A percentile compares a stretch with the other conserved stretches of the same genome.
These are phyloP conservation scores for Geopemphigus sp. DNA, from an alignment of 1,140 invertebrate genomes.

Conservation along the genomic window DNA sequence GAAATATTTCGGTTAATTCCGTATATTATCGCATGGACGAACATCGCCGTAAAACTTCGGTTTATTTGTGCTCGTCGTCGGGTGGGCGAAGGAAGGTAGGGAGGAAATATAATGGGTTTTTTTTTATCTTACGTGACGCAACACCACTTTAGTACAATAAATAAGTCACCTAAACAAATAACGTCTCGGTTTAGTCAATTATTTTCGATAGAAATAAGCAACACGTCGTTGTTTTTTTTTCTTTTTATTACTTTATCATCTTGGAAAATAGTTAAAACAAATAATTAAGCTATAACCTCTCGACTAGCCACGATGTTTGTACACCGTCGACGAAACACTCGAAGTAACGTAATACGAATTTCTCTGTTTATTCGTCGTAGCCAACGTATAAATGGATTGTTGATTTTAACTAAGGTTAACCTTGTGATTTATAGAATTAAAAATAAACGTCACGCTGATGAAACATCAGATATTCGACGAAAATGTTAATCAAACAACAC, in stretches of 20 bases:
- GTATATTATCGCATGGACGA: not conserved
- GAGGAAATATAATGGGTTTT: not conserved
- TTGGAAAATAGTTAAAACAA: not conserved
- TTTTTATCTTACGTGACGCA: conserved; percentile 11
- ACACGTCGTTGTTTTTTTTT: not conserved
- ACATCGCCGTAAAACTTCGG: too few species aligned
- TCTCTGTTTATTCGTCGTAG: not conserved
- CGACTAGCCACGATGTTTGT: not conserved
- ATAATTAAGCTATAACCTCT: not conserved
- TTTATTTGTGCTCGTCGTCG: too few species aligned
- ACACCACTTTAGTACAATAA: not conserved
- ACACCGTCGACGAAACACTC: not conserved
- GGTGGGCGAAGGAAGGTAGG: too few species aligned
- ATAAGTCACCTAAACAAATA: conserved; percentile 29
- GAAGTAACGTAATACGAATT: not conserved
- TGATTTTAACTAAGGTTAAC: not conserved
- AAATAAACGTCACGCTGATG: not conserved
- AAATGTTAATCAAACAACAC: not conserved
- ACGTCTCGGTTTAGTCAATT: not conserved
- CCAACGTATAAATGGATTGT: not conserved
- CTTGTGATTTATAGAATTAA: conserved; percentile 4
- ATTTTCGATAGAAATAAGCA: conserved; percentile 4
- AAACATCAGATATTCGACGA: conserved; percentile 1
- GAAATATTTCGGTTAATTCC: conserved; percentile 20
- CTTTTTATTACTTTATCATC: not conserved